phyloP scores from a whole-genome alignment of 2,797 vertebrate species.

The Anguilla obscura region DNA sequence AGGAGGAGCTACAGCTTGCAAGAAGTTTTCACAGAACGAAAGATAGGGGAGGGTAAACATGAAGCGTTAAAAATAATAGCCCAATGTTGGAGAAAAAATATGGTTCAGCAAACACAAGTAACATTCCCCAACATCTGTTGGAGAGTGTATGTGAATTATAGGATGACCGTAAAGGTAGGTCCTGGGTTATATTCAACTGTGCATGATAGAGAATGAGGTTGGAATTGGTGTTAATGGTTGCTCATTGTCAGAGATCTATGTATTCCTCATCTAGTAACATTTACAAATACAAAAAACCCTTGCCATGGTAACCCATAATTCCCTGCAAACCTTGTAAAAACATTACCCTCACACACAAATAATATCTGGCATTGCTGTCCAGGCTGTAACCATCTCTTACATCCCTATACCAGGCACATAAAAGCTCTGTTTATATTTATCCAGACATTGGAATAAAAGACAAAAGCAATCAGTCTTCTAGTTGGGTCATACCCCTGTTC shows the following conservation, averaged over 20 bases:
- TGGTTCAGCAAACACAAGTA: not conserved
- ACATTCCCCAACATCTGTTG: not conserved
- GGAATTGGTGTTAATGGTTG: not conserved
- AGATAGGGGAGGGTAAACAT: not conserved
- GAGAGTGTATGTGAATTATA: not conserved
- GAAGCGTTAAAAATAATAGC: not conserved
- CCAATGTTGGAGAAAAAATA: not conserved
- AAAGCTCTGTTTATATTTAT: conserved; percentile 3
- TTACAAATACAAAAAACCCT: not conserved
- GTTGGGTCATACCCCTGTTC: not conserved
- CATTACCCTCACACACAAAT: not conserved
- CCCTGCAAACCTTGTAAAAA: not conserved
- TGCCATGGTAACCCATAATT: not conserved
- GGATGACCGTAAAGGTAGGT: not conserved
- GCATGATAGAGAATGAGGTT: not conserved
- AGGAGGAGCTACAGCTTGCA: not conserved
- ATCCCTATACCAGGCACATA: not conserved
- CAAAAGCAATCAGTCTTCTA: not conserved
- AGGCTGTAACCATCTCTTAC: not conserved
- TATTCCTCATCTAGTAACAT: conserved; percentile 15
- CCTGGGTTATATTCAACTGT: not conserved
- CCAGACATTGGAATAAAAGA: not conserved
- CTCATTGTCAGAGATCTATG: conserved; percentile 23
- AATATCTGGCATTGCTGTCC: not conserved
- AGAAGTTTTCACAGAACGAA: not conserved